Conservation (phyloP, 1,140 invertebrate species). For the Medauroidea extradentata region DNA sequence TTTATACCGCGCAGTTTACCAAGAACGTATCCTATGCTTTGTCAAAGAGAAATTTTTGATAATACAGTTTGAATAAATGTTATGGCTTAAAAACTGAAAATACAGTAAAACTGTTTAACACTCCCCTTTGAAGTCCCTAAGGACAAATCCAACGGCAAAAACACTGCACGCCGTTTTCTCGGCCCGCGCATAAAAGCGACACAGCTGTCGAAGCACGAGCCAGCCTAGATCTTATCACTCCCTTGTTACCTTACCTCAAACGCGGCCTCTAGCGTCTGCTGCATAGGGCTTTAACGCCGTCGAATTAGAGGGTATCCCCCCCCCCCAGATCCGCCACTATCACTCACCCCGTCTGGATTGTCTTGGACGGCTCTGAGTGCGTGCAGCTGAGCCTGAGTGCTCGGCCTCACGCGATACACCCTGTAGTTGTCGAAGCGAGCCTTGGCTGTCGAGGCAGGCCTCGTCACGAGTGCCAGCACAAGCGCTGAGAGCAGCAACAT, state of each 20-base stretch:
- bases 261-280: background rate
- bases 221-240: no score
- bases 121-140: no score
- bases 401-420: conserved; percentile 11
- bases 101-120: no score
- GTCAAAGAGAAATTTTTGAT: no score
- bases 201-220: no score
- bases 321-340: background rate
- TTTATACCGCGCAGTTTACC: no score
- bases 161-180: background rate
- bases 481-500: no score
- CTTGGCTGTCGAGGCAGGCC: background rate
- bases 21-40: no score
- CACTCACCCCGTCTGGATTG: conserved; percentile 1
- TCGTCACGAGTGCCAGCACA: no score
- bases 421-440: conserved; percentile 14
- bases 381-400: background rate
- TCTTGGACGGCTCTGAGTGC: background rate
- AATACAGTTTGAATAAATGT: no score
- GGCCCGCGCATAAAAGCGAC: background rate
- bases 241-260: background rate
- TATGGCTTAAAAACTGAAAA: no score
- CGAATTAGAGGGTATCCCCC: background rate
- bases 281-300: background rate
- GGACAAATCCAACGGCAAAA: no score